phyloP scores from a whole-genome alignment of 2,888 invertebrate genomes.

The Tricholauxania praeusta region DNA sequence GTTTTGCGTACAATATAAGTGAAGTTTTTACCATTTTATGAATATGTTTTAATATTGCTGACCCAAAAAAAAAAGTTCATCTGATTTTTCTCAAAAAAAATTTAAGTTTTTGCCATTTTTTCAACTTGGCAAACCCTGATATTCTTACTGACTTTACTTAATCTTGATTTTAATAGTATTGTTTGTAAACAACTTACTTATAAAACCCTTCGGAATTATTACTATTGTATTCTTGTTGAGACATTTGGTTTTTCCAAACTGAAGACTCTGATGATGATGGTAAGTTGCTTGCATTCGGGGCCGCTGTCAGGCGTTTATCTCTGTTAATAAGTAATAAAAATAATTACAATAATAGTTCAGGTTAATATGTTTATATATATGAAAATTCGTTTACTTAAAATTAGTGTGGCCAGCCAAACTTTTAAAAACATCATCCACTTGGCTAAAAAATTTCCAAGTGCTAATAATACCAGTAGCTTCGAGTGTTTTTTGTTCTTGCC shows the following conservation, averaged over 20 bases:
- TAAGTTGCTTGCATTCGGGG: slow-evolving; percentile 65
- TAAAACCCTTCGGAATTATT: slow-evolving; percentile 67
- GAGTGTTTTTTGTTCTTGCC: slow-evolving; percentile 66
- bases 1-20: too few relatives aligned
- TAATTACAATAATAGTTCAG: background rate
- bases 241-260: slow-evolving; percentile 68
- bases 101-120: too few relatives aligned
- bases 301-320: slow-evolving; percentile 66
- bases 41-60: too few relatives aligned
- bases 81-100: too few relatives aligned
- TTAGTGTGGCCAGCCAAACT: slow-evolving; percentile 65
- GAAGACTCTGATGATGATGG: slow-evolving; percentile 66
- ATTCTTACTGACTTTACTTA: background rate
- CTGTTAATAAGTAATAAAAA: slow-evolving; percentile 43
- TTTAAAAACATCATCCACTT: slow-evolving; percentile 67
- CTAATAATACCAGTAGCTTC: slow-evolving; percentile 66
- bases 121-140: too few relatives aligned
- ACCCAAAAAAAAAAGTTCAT: too few relatives aligned
- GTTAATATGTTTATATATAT: background rate
- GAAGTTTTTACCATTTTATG: too few relatives aligned
- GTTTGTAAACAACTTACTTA: slow-evolving; percentile 52
- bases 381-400: slow-evolving; percentile 53
- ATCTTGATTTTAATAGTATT: background rate
- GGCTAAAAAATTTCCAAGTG: slow-evolving; percentile 66
- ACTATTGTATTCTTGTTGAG: slow-evolving; percentile 66